Evolutionary conservation across 2,888 invertebrate genomes (phyloP), one percentile per base, ranked within the genome.

Genomic region (Exephanes ischioxanthus): DNA sequence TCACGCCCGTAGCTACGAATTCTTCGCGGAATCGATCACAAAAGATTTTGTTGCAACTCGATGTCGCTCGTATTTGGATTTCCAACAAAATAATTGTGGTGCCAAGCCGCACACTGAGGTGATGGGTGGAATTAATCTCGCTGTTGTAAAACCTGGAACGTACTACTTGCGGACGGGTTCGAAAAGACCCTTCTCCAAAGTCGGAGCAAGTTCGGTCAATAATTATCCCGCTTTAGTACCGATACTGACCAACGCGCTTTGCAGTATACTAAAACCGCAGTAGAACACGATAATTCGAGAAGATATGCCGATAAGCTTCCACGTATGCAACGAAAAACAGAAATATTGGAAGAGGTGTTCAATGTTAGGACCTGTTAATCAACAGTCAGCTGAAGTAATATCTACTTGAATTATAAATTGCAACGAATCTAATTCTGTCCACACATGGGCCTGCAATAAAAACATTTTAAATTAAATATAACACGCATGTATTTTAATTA

Each of bases 11-110:
- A 66, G 73, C 2, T 80, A 45, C 41, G 16, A 80, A 48, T 75
- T 55, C 30, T 80, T 67, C 11, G 80, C 73, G 14, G 73, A 73
- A 73, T 80, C 80, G 58, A 58, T 80, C 14, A 48, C 19, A 7
- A 5, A 19, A 41, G 1, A 0, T 5, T 80, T 80, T 45, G 30
- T 19, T 7, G 67, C 61, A 4, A n/a, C 5, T 9, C 58, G 30
- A 7, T 79, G 61, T n/a, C 19, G 5, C 1, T 14, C 61, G 0
- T 26, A 71, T n/a, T n/a, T 19, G 22, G 1, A 22, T 1, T 37
- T 37, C 1, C 1, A 2, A 0, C 0, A 1, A 6, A 11, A 16
- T 9, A 19, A 19, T 14, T 45, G 70, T 9, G n/a, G 33, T n/a
- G 7, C 14, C 16, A 14, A 30, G 30, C 4, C 3, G 16, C 22